A percentile compares a stretch with the other conserved stretches of the same genome.
Evolutionary conservation across 2,888 invertebrate genomes (phyloP).

Genomic region (Mesorhabditis sp.): DNA sequence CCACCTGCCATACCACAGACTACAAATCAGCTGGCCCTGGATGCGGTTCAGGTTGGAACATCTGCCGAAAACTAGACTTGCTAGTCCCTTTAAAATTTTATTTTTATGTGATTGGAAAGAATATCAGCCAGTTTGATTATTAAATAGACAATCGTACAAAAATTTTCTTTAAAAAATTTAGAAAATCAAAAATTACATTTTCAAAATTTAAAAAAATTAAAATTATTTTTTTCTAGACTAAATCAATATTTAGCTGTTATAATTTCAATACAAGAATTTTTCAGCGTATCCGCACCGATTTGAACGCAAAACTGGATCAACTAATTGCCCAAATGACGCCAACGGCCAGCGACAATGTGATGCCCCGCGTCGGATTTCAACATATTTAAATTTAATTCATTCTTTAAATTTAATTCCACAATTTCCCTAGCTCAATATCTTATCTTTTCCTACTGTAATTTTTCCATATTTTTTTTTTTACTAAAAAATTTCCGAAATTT

Average conservation of each 20-base stretch:
- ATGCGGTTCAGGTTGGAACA: neutral
- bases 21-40: neutral
- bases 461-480: neutral
- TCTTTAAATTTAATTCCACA: neutral
- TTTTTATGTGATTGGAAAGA: neutral
- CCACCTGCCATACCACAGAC: neutral
- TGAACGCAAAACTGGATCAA: slow-evolving; percentile 4
- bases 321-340: slow-evolving; percentile 4
- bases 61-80: neutral
- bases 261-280: neutral
- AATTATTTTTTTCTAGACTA: no score
- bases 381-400: neutral
- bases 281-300: slow-evolving; percentile 1
- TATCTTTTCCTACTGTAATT: neutral
- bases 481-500: neutral
- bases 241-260: no score
- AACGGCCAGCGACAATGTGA: slow-evolving; percentile 3
- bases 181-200: no score
- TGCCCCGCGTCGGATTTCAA: neutral
- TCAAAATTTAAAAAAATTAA: no score
- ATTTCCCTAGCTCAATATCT: neutral
- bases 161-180: no score
- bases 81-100: neutral
- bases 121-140: neutral
- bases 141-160: no score